Conservation (phyloP, 2,797 vertebrate species). For the Phrynocephalus vlangalii region DNA sequence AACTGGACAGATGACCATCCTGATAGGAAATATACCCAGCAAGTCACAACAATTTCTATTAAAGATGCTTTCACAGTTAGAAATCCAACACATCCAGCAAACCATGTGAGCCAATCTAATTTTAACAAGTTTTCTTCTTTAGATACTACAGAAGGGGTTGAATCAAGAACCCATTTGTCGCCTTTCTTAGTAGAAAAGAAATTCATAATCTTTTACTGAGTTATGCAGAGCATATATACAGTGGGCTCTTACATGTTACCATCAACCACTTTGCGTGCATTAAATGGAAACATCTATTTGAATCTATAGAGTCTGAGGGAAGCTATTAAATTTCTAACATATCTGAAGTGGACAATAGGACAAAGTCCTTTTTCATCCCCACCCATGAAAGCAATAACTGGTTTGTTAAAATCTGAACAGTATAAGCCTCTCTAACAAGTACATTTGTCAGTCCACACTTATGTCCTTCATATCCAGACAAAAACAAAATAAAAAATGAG, state of each 20-base stretch:
- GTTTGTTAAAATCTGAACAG: constrained; percentile 53
- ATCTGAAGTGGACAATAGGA: neutral
- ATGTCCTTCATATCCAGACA: neutral
- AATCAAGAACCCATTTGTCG: neutral
- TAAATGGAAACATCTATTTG: neutral
- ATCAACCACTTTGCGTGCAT: neutral
- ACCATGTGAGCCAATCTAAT: constrained; percentile 12
- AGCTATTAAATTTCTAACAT: neutral
- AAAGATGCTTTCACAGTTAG: constrained; percentile 57
- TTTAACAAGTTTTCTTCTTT: neutral
- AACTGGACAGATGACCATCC: constrained; percentile 40
- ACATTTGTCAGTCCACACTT: constrained; percentile 43
- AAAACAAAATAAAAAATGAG: no score
- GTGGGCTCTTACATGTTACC: constrained; percentile 13
- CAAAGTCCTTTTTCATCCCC: neutral
- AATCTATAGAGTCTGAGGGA: neutral
- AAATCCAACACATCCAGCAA: constrained; percentile 60
- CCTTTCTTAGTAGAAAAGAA: neutral
- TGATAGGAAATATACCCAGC: constrained; percentile 53
- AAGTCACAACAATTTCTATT: constrained; percentile 57
- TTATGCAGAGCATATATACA: constrained; percentile 27
- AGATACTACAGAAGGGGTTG: constrained; percentile 11
- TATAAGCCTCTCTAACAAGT: constrained; percentile 45
- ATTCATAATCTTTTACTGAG: neutral
- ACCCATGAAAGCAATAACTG: neutral